Evolutionary conservation across 2,888 invertebrate genomes (phyloP), one percentile per base, ranked within the genome.

Genomic region (Chymomyza caudatula): DNA sequence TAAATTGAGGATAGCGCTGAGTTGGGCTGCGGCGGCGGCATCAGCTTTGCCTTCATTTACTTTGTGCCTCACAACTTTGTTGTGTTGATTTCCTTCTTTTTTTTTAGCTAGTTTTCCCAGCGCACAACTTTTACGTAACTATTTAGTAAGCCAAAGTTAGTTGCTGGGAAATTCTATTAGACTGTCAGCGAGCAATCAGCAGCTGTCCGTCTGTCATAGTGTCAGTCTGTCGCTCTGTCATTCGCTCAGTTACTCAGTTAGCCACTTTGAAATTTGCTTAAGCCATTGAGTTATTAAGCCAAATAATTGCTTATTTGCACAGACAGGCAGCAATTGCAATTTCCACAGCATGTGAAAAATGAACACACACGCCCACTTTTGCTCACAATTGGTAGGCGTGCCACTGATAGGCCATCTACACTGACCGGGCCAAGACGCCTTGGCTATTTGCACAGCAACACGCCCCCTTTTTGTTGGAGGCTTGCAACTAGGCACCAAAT

Each of bases 291-390:
- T 82, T 82, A 82, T 84, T 82, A 84, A 78, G 71, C 74, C 77
- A 78, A 76, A 77, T 84, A 83, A 83, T 83, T 83, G 77, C 82
- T 82, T 83, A 82, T 84, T 85, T 79, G 77, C 74, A 69, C 79
- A 76, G 15, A 20, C 13, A 3, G 19, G 5, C 19, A 13, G 23
- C 3, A 25, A 63, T 73, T 71, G 70, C 73, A 83, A 83, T 80
- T 84, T 84, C 73, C 77, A 77, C 77, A 74, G 67, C 72, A 65
- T 69, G 76, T 79, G 76, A 82, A 76, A 79, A 84, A 83, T 84
- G 67, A 71, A 74, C 79, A 69, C 67, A 67, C 60, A 75, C 78
- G 84, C 84, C 81, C 58, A 67, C 54, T 71, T 74, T 60, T 17
- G 15, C 51, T 52, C 37, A 55, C 75, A 78, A 78, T 75, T 70